These are phyloP conservation scores for Ceyx margarethae DNA, from an alignment of 2,113 vertebrate species.

Conservation along the genomic window DNA sequence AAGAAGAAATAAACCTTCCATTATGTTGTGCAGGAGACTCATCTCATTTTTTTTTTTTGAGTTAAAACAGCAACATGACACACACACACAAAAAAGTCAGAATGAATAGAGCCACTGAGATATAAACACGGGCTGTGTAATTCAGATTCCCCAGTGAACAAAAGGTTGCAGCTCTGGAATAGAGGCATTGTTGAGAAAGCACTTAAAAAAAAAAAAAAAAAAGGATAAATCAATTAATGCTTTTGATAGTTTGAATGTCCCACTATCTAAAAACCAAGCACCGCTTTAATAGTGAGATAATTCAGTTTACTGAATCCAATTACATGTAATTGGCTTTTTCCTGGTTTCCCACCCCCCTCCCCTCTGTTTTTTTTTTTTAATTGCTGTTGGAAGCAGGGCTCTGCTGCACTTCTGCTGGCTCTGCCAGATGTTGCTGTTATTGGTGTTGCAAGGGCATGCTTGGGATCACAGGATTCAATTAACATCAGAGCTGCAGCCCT, in stretches of 20 bases:
- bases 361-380: background rate
- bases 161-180: slow-evolving; percentile 53
- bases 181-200: slow-evolving; percentile 45
- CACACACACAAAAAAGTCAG: background rate
- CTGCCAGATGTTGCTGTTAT: background rate
- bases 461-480: background rate
- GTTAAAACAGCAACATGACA: slow-evolving; percentile 29
- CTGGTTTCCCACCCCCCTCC: background rate
- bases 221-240: slow-evolving; percentile 65
- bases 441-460: background rate
- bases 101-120: slow-evolving; percentile 39
- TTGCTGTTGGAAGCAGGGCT: background rate
- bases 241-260: slow-evolving; percentile 60
- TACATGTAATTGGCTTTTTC: slow-evolving; percentile 55
- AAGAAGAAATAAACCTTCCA: slow-evolving; percentile 34
- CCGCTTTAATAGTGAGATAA: slow-evolving; percentile 57
- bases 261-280: slow-evolving; percentile 57
- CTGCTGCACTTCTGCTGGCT: background rate
- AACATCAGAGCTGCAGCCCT: background rate
- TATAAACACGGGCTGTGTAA: slow-evolving; percentile 24
- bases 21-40: slow-evolving; percentile 1
- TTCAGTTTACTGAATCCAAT: slow-evolving; percentile 69
- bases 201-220: slow-evolving; percentile 25
- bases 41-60: background rate
- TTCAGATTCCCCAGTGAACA: slow-evolving; percentile 31